Evolutionary conservation across 2,888 invertebrate species (phyloP).

Genomic region (Drosophila antonietae): DNA sequence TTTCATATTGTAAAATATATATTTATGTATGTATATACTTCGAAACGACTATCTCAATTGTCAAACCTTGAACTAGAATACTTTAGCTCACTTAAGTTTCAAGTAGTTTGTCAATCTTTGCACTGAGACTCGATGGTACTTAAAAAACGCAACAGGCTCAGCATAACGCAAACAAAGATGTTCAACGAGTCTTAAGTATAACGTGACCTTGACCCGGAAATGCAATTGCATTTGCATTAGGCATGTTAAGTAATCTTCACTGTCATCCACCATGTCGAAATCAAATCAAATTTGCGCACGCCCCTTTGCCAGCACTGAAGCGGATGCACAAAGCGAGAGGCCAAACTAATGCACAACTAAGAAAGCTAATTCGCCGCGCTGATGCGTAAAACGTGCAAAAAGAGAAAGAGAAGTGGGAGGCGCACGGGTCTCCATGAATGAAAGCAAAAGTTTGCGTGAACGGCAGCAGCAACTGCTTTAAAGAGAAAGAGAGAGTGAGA

Average conservation of each 20-base stretch:
- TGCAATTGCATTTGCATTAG: constrained; percentile 45
- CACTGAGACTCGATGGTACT: constrained; percentile 19
- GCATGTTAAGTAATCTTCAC: constrained; percentile 32
- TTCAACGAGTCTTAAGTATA: constrained; percentile 27
- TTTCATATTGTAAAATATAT: not conserved
- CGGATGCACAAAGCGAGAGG: constrained; percentile 40
- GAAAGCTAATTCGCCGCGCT: constrained; percentile 63
- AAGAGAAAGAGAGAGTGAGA: not conserved
- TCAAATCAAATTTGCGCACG: constrained; percentile 49
- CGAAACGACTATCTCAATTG: not conserved
- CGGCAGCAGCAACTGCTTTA: not conserved
- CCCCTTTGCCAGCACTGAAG: constrained; percentile 23
- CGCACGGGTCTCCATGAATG: constrained; percentile 38
- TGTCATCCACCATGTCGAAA: constrained; percentile 22
- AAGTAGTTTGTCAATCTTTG: constrained; percentile 30
- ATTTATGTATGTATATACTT: too few relatives aligned
- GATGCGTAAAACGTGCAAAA: constrained; percentile 53
- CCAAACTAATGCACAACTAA: constrained; percentile 55
- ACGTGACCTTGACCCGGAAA: constrained; percentile 52
- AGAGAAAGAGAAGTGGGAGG: not conserved
- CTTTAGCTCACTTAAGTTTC: constrained; percentile 23
- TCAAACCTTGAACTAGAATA: constrained; percentile 6
- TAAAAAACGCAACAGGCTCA: constrained; percentile 29
- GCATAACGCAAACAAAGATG: constrained; percentile 5
- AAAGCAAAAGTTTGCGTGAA: constrained; percentile 47